phyloP scores from a whole-genome alignment of 2,113 vertebrate genomes.

The Cryptotis parvus region DNA sequence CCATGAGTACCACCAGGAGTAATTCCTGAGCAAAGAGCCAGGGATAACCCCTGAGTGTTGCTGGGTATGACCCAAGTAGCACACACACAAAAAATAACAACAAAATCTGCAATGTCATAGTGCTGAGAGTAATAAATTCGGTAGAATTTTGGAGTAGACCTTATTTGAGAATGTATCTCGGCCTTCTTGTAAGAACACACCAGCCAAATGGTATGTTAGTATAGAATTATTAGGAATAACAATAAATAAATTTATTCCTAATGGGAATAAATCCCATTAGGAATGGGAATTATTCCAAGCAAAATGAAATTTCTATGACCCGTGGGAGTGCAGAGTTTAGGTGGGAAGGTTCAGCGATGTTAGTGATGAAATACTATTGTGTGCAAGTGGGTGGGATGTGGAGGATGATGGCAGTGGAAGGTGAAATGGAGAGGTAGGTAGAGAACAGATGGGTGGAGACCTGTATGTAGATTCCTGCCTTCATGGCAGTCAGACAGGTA shows the following conservation, averaged over 20 bases:
- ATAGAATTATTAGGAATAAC: no score
- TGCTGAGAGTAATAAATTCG: background rate
- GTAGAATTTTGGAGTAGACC: background rate
- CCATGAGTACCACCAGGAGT: no score
- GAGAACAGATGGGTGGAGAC: background rate
- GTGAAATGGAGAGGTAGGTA: background rate
- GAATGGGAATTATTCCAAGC: background rate
- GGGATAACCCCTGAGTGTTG: no score
- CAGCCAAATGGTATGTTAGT: background rate
- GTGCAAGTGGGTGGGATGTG: background rate
- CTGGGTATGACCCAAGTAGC: no score
- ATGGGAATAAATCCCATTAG: no score
- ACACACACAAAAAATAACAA: no score
- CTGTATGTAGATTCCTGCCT: background rate
- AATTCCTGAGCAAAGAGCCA: no score
- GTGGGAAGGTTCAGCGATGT: background rate
- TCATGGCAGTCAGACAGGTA: background rate
- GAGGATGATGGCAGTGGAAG: background rate
- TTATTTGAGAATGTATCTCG: background rate
- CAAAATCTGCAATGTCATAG: constrained; percentile 4
- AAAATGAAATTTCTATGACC: background rate
- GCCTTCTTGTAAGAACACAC: background rate
- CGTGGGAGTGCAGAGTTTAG: background rate
- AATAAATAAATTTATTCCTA: no score
- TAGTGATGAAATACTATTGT: background rate